Percentiles rank a stretch among this genome's conserved stretches.
phyloP scores from a whole-genome alignment of 2,888 invertebrate genomes.

The Apomyelois bistriatella region DNA sequence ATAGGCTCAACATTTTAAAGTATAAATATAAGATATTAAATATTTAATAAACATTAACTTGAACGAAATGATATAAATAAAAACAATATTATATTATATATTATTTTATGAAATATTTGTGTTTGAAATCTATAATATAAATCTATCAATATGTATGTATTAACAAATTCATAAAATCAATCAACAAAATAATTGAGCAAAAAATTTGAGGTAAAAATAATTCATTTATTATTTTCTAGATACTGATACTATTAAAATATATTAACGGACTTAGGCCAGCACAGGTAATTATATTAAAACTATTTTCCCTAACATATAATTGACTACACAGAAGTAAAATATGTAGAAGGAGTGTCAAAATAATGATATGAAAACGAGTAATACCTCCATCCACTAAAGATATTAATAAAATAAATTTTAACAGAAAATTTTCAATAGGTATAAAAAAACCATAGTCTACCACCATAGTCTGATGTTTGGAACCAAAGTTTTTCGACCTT shows the following conservation, averaged over 20 bases:
- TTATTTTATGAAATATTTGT: too few species aligned
- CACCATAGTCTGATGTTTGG: too few species aligned
- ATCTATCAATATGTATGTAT: too few species aligned
- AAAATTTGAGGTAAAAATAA: background rate
- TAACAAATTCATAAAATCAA: too few species aligned
- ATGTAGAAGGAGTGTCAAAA: background rate
- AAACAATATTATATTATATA: background rate
- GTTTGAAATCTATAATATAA: too few species aligned
- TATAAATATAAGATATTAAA: background rate
- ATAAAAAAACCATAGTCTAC: too few species aligned
- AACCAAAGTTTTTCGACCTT: too few species aligned
- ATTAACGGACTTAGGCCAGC: conserved; percentile 44
- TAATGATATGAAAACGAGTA: background rate
- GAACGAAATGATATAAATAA: background rate
- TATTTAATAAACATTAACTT: background rate
- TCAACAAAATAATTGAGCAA: background rate
- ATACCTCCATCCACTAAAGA: too few species aligned
- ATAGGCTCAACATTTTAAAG: background rate
- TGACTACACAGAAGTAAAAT: background rate
- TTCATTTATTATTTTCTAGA: background rate
- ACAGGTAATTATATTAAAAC: conserved; percentile 18
- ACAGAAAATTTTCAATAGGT: too few species aligned
- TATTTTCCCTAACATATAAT: background rate
- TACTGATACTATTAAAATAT: background rate
- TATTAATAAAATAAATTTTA: too few species aligned